A percentile compares a stretch with the other conserved stretches of the same genome.
Evolutionary conservation across 1,140 invertebrate genomes (phyloP).

Genomic region (Drosophila carrolli): DNA sequence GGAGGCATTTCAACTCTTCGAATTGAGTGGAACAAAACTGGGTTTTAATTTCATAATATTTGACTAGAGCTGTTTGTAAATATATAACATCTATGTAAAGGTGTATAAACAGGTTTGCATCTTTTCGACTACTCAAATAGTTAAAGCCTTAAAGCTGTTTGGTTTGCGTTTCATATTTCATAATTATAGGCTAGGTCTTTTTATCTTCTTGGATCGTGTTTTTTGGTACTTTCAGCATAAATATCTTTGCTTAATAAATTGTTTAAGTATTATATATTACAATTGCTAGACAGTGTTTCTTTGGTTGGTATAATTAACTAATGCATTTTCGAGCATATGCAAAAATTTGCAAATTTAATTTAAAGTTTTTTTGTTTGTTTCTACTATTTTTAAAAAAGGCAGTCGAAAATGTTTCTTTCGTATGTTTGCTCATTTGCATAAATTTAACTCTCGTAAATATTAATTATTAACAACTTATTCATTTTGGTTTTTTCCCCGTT

Average conservation of each 20-base stretch:
- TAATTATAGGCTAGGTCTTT: constrained; percentile 69
- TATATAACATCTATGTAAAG: constrained; percentile 59
- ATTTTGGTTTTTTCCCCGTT: constrained; percentile 39
- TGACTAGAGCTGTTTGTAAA: constrained; percentile 67
- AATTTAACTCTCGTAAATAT: constrained; percentile 54
- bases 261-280: constrained; percentile 54
- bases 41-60: constrained; percentile 47
- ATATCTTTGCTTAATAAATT: constrained; percentile 61
- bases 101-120: constrained; percentile 48
- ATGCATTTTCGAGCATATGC: constrained; percentile 72
- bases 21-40: constrained; percentile 40
- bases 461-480: constrained; percentile 67
- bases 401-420: constrained; percentile 75
- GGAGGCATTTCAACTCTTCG: constrained; percentile 59
- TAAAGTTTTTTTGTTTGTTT: constrained; percentile 48
- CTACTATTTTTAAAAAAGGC: constrained; percentile 75
- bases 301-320: constrained; percentile 53
- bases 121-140: constrained; percentile 66
- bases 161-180: constrained; percentile 54
- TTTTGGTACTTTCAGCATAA: constrained; percentile 76
- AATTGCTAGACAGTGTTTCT: constrained; percentile 51
- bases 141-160: constrained; percentile 71
- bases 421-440: constrained; percentile 53
- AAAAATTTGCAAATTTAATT: constrained; percentile 63
- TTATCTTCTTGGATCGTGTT: constrained; percentile 53